phyloP scores from a whole-genome alignment of 2,113 vertebrate species.

The Syrrhaptes paradoxus region DNA sequence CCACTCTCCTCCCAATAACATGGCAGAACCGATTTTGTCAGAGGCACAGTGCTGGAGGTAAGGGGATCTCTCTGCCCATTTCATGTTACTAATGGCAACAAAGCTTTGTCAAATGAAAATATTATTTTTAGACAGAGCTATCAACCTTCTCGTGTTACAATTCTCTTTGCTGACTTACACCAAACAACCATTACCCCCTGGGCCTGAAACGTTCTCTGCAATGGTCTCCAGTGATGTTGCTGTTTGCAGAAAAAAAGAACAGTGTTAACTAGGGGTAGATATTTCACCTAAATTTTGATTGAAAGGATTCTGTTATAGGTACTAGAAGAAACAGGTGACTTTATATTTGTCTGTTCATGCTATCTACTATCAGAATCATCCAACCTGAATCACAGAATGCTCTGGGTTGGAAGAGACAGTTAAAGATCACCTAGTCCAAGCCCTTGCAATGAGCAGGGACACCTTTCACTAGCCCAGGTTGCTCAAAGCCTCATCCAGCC shows the following conservation, averaged over 20 bases:
- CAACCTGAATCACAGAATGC: not conserved
- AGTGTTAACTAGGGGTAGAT: not conserved
- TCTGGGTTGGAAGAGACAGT: not conserved
- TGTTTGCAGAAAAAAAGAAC: not conserved
- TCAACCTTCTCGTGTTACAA: not conserved
- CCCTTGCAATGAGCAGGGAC: rapidly evolving
- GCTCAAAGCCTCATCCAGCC: rapidly evolving
- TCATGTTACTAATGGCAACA: slow-evolving; percentile 23
- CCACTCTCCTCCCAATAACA: not conserved
- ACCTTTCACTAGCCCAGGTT: not conserved
- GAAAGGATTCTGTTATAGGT: not conserved
- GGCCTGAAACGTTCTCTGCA: not conserved
- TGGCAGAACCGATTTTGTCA: not conserved
- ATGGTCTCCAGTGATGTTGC: not conserved
- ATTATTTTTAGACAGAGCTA: slow-evolving; percentile 37
- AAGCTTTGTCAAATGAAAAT: slow-evolving; percentile 56
- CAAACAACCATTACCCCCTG: not conserved
- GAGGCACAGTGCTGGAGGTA: not conserved
- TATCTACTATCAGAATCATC: not conserved
- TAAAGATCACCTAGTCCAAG: not conserved
- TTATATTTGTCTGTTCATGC: not conserved
- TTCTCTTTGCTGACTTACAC: slow-evolving; percentile 44
- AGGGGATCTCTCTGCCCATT: not conserved
- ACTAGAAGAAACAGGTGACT: not conserved
- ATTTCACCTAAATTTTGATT: not conserved